Evolutionary conservation across 2,113 vertebrate genomes (phyloP).

Genomic region (Osmerus eperlanus): DNA sequence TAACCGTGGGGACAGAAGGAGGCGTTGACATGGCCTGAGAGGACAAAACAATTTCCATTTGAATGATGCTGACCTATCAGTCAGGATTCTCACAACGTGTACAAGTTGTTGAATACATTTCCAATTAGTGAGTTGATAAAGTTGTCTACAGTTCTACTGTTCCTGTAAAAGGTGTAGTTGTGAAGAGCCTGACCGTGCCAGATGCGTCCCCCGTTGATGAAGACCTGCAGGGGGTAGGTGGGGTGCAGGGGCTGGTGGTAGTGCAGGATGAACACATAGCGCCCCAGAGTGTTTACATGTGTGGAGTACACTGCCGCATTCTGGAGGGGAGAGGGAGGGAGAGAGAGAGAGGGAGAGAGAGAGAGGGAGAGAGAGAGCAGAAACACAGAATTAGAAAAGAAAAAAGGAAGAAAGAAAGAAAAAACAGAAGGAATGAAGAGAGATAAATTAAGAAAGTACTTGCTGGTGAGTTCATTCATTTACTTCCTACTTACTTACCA

Average conservation of each 20-base stretch:
- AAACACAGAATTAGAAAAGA: neutral
- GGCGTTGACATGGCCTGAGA: conserved; percentile 82
- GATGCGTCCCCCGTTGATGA: conserved; percentile 82
- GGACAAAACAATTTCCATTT: neutral
- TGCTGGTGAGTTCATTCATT: too few species aligned
- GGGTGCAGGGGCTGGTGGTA: conserved; percentile 88
- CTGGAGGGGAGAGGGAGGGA: conserved; percentile 56
- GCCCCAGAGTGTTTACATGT: conserved; percentile 79
- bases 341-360: neutral
- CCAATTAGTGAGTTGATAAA: neutral
- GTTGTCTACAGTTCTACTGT: neutral
- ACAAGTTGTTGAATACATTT: too few species aligned
- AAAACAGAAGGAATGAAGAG: too few species aligned
- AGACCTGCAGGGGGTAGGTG: conserved; percentile 80
- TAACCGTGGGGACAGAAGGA: conserved; percentile 91
- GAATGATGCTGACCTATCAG: neutral
- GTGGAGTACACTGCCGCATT: conserved; percentile 79
- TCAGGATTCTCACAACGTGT: too few species aligned
- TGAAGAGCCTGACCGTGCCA: conserved; percentile 81
- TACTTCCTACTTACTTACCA: too few species aligned
- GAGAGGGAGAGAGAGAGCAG: too few species aligned
- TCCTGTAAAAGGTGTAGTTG: neutral
- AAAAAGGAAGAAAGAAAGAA: neutral
- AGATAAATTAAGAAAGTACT: neutral
- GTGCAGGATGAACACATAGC: conserved; percentile 92